Evolutionary conservation across 2,888 invertebrate genomes (phyloP).

Genomic region (Drosophila quasianomalipes): DNA sequence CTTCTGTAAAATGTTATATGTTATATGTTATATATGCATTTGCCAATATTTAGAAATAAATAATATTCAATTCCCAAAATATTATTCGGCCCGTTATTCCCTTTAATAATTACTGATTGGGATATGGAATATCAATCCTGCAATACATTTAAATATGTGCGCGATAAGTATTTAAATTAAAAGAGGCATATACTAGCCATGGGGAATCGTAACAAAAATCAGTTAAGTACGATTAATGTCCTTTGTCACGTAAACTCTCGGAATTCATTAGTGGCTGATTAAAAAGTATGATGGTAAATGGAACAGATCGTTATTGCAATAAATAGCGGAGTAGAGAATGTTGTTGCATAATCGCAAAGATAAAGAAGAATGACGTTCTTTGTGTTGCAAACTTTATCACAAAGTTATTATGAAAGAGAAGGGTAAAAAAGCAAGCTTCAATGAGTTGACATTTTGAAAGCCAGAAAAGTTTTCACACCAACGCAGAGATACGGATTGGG

Average conservation of each 20-base stretch:
- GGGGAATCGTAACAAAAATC: not conserved
- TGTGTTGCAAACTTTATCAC: slow-evolving; percentile 55
- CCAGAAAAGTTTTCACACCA: slow-evolving; percentile 63
- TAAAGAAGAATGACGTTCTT: slow-evolving; percentile 41
- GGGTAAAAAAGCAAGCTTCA: slow-evolving; percentile 42
- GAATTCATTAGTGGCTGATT: slow-evolving; percentile 7
- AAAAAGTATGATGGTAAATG: slow-evolving; percentile 8
- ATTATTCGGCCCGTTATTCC: not conserved
- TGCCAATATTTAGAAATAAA: not conserved
- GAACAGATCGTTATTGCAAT: slow-evolving; percentile 38
- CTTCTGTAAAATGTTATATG: not conserved
- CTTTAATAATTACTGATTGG: not conserved
- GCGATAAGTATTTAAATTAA: not conserved
- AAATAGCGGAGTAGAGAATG: slow-evolving; percentile 31
- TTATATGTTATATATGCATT: not conserved
- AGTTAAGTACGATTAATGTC: not conserved
- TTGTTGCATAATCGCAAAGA: slow-evolving; percentile 36
- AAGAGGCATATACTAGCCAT: not conserved
- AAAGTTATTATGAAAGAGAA: slow-evolving; percentile 60
- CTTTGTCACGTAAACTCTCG: not conserved
- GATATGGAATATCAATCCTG: not conserved
- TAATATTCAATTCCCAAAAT: not conserved
- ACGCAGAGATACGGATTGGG: slow-evolving; percentile 26
- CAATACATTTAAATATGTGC: not conserved
- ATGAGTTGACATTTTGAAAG: slow-evolving; percentile 74